Evolutionary conservation across 2,797 vertebrate species (phyloP).

Genomic region (Anolis apletophallus): DNA sequence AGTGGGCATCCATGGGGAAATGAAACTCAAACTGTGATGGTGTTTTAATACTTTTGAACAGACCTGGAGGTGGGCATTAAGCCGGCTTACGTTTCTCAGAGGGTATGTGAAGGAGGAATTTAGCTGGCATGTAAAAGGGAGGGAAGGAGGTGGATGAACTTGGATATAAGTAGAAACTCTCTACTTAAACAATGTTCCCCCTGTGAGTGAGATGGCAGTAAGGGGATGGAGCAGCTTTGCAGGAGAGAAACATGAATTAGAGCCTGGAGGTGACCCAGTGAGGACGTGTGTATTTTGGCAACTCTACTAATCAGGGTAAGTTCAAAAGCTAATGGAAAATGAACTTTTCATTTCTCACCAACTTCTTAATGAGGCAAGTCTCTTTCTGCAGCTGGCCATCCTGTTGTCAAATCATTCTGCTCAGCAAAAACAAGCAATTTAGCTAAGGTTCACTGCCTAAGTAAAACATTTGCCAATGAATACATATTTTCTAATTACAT

Average conservation of each 20-base stretch:
- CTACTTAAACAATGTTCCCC: neutral
- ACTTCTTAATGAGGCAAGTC: neutral
- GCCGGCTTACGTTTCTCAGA: conserved; percentile 40
- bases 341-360: conserved; percentile 25
- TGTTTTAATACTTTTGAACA: conserved; percentile 69
- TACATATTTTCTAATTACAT: neutral
- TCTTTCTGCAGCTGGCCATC: conserved; percentile 27
- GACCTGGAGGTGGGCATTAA: conserved; percentile 71
- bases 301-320: conserved; percentile 10
- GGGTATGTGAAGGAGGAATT: conserved; percentile 65
- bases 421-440: conserved; percentile 24
- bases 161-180: conserved; percentile 17
- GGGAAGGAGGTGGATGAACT: conserved; percentile 30
- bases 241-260: neutral
- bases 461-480: conserved; percentile 19
- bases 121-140: conserved; percentile 56
- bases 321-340: neutral
- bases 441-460: conserved; percentile 9
- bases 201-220: neutral
- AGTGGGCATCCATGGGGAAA: conserved; percentile 60
- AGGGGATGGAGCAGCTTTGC: neutral
- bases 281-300: conserved; percentile 2
- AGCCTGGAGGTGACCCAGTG: neutral
- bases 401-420: neutral
- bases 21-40: conserved; percentile 45